Evolutionary conservation across 2,113 vertebrate genomes (phyloP).

Genomic region (Perca fluviatilis): DNA sequence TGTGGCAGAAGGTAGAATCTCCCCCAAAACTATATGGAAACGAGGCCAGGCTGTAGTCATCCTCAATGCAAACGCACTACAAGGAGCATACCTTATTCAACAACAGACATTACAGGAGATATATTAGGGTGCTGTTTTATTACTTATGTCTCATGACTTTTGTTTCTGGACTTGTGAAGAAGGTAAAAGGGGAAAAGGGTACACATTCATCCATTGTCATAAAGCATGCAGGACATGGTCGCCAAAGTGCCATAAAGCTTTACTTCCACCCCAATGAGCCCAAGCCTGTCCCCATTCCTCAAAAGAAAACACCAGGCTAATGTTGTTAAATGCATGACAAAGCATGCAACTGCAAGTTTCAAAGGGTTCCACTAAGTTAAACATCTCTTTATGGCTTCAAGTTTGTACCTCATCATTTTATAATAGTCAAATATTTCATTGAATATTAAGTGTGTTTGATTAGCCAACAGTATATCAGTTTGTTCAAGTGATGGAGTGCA

Average conservation of each 20-base stretch:
- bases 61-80: neutral
- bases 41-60: neutral
- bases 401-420: conserved; percentile 52
- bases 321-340: conserved; percentile 68
- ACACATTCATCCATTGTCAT: conserved; percentile 35
- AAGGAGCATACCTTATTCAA: conserved; percentile 19
- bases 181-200: conserved; percentile 5
- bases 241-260: conserved; percentile 55
- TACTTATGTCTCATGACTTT: conserved; percentile 32
- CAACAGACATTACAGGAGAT: conserved; percentile 16
- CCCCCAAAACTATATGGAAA: conserved; percentile 11
- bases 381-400: conserved; percentile 41
- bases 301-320: conserved; percentile 61
- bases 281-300: conserved; percentile 20
- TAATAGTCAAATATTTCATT: conserved; percentile 53
- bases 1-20: conserved; percentile 20
- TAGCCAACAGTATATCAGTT: neutral
- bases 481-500: neutral
- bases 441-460: conserved; percentile 48
- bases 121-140: conserved; percentile 53
- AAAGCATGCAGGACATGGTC: conserved; percentile 54
- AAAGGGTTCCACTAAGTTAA: conserved; percentile 59
- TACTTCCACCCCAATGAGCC: conserved; percentile 51
- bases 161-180: conserved; percentile 11
- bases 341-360: conserved; percentile 40